phyloP scores from a whole-genome alignment of 23 tunicate genomes.

The Trididemnum nubilum region DNA sequence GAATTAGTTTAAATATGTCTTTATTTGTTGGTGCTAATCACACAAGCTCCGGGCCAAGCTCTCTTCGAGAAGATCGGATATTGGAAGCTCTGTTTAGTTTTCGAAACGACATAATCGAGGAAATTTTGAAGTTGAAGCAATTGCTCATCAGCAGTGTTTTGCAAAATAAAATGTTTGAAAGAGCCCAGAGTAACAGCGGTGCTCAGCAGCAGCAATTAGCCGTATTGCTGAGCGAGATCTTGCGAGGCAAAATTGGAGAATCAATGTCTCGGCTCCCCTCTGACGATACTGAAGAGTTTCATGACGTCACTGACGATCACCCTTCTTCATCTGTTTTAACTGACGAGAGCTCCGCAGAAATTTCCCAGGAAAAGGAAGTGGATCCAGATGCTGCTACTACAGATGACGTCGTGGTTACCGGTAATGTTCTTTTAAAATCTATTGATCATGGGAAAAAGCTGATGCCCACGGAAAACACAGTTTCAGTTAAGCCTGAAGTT shows the following conservation, averaged over 20 bases:
- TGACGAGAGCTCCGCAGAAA: neutral
- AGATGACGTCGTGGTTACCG: neutral
- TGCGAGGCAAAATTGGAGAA: neutral
- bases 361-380: neutral
- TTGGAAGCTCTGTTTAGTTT: neutral
- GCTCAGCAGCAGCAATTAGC: neutral
- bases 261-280: neutral
- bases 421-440: too few species aligned
- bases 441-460: too few species aligned
- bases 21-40: too few species aligned
- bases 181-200: neutral
- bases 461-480: neutral
- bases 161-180: neutral
- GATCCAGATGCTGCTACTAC: neutral
- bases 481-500: neutral
- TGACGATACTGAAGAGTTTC: neutral
- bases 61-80: slow-evolving; percentile 15
- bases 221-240: neutral
- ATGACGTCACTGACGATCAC: neutral
- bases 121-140: slow-evolving; percentile 4
- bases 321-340: neutral
- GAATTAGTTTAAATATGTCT: too few species aligned
- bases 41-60: neutral
- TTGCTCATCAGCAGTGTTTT: neutral
- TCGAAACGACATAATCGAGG: slow-evolving; percentile 24